Evolutionary conservation across 2,113 vertebrate species (phyloP).

Genomic region (Entomyzon cyanotis): DNA sequence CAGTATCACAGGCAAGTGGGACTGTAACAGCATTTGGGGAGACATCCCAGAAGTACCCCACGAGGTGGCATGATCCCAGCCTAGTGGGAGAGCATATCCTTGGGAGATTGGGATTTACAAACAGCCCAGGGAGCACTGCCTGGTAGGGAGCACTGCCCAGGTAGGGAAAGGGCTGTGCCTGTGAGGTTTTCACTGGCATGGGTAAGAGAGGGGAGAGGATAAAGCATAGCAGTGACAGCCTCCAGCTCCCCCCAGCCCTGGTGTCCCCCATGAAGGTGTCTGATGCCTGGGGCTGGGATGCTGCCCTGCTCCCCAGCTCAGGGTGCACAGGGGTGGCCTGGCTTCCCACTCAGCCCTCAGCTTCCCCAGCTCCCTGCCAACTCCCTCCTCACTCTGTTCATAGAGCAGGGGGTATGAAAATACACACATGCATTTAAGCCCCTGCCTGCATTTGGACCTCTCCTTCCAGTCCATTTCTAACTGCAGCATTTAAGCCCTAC

Average conservation of each 20-base stretch:
- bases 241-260: background rate
- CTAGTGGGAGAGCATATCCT: background rate
- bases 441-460: background rate
- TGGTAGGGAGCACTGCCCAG: background rate
- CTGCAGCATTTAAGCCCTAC: background rate
- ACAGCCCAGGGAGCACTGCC: background rate
- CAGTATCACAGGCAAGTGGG: background rate
- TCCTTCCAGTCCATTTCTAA: background rate
- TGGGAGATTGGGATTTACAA: background rate
- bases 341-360: background rate
- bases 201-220: background rate
- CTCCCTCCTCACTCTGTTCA: background rate
- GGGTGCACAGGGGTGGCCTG: background rate
- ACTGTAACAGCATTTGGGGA: background rate
- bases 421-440: accelerated
- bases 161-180: background rate
- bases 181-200: background rate
- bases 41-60: background rate
- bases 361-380: background rate
- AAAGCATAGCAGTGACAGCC: background rate
- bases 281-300: background rate
- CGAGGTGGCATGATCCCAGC: background rate
- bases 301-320: background rate
- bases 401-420: accelerated
- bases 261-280: accelerated